These are phyloP conservation scores for Danionella dracula DNA, from an alignment of 2,797 vertebrate genomes.

Conservation along the genomic window DNA sequence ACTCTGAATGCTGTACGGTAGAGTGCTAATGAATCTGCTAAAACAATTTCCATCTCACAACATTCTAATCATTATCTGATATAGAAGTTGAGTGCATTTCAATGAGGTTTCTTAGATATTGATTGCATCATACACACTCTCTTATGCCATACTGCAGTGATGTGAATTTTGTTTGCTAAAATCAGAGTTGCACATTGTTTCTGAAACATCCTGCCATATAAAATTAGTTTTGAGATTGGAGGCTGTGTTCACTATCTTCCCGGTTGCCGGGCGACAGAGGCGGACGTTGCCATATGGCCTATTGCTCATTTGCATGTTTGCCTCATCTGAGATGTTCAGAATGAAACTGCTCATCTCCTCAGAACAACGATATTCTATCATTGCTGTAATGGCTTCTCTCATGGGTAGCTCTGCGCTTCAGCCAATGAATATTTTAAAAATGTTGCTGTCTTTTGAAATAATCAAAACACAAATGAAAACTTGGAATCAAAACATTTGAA, in stretches of 20 bases:
- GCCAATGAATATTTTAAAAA: no score
- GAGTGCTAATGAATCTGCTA: conserved; percentile 17
- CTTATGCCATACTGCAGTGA: background rate
- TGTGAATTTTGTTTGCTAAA: conserved; percentile 18
- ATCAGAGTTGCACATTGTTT: conserved; percentile 17
- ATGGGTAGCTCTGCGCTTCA: background rate
- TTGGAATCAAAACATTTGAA: background rate
- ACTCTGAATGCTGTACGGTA: conserved; percentile 12
- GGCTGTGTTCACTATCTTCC: conserved; percentile 41
- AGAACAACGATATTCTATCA: conserved; percentile 25
- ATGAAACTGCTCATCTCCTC: conserved; percentile 18
- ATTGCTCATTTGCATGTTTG: conserved; percentile 36
- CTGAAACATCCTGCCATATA: conserved; percentile 25
- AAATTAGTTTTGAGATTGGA: background rate
- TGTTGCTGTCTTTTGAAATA: conserved; percentile 61
- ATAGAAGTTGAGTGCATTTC: background rate
- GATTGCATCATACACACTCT: background rate
- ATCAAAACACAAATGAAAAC: conserved; percentile 30
- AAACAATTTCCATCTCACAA: conserved; percentile 21
- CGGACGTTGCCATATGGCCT: conserved; percentile 23
- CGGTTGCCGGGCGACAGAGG: conserved; percentile 44
- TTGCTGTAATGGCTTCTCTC: conserved; percentile 25
- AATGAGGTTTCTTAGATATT: background rate
- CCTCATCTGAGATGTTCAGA: conserved; percentile 23
- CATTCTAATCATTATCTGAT: conserved; percentile 11